A percentile compares a stretch with the other conserved stretches of the same genome.
phyloP scores from a whole-genome alignment of 2,113 vertebrate genomes.

The Protobothrops mucrosquamatus region DNA sequence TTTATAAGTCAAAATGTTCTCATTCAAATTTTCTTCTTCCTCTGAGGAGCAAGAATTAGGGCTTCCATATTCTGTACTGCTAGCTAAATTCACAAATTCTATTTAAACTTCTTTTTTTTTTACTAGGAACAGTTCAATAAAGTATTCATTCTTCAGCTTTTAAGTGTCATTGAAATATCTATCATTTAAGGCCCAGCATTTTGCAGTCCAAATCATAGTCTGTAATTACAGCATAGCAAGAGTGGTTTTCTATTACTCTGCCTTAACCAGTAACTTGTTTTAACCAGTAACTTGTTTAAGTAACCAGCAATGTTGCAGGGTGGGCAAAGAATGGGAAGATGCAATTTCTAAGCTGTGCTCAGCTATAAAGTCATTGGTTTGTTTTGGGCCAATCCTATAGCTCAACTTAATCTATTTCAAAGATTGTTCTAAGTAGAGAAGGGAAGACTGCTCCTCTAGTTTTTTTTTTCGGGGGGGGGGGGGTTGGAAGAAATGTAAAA shows the following conservation, averaged over 20 bases:
- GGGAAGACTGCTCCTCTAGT: neutral
- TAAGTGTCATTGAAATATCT: neutral
- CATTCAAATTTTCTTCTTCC: neutral
- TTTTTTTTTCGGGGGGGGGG: neutral
- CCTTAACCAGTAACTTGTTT: neutral
- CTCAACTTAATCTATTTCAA: neutral
- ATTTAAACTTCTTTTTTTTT: neutral
- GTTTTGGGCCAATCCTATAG: neutral
- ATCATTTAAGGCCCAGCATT: neutral
- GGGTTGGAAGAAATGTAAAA: neutral
- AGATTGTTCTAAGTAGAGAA: neutral
- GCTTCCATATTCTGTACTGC: neutral
- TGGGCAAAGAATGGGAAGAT: neutral
- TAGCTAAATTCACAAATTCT: neutral
- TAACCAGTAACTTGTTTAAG: neutral
- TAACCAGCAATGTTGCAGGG: neutral
- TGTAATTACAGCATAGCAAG: neutral
- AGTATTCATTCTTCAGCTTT: neutral
- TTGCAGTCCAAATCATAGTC: neutral
- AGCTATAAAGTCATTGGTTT: neutral
- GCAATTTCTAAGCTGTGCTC: neutral
- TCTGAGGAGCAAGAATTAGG: neutral
- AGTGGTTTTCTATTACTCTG: neutral
- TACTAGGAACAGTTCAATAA: neutral
- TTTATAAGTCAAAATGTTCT: neutral